Evolutionary conservation across 53 echinoderm and acorn worm species (phyloP).

Genomic region (Holothuria scabra): DNA sequence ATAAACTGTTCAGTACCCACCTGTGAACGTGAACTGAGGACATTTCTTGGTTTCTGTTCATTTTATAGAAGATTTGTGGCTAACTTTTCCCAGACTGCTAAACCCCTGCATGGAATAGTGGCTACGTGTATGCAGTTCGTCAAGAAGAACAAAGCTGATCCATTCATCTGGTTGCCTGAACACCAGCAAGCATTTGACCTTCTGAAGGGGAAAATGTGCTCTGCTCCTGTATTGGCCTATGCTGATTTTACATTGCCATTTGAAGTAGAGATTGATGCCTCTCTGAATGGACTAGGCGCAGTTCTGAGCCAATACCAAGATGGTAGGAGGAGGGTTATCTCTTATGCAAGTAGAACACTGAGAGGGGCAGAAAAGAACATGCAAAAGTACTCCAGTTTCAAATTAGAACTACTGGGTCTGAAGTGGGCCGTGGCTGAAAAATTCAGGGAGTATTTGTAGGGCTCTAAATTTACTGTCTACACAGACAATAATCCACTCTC

Average conservation of each 20-base stretch:
- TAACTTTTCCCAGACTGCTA: slow-evolving; percentile 28
- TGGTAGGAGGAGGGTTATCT: slow-evolving; percentile 28
- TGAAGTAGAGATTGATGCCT: slow-evolving; percentile 26
- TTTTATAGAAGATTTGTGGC: slow-evolving; percentile 37
- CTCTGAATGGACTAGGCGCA: neutral
- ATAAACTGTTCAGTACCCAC: slow-evolving; percentile 4
- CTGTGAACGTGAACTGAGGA: slow-evolving; percentile 19
- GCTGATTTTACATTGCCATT: slow-evolving; percentile 12
- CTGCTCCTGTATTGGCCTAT: slow-evolving; percentile 10
- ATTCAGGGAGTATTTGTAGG: slow-evolving; percentile 20
- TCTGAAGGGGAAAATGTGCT: slow-evolving; percentile 19
- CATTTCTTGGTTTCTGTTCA: slow-evolving; percentile 41
- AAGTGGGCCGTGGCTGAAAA: slow-evolving; percentile 43
- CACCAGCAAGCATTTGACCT: slow-evolving; percentile 30
- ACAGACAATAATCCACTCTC: slow-evolving; percentile 45
- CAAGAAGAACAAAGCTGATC: neutral
- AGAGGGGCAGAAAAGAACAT: slow-evolving; percentile 55
- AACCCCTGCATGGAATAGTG: slow-evolving; percentile 19
- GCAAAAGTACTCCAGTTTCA: slow-evolving; percentile 55
- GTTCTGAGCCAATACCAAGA: slow-evolving; percentile 4
- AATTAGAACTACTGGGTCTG: slow-evolving; percentile 35
- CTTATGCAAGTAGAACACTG: slow-evolving; percentile 47
- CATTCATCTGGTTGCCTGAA: neutral
- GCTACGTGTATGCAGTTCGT: neutral
- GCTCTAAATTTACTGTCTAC: slow-evolving; percentile 1